Percentiles rank a stretch among this genome's conserved stretches.
Conservation (phyloP, 2,797 vertebrate genomes). For the Tangara arthus region DNA sequence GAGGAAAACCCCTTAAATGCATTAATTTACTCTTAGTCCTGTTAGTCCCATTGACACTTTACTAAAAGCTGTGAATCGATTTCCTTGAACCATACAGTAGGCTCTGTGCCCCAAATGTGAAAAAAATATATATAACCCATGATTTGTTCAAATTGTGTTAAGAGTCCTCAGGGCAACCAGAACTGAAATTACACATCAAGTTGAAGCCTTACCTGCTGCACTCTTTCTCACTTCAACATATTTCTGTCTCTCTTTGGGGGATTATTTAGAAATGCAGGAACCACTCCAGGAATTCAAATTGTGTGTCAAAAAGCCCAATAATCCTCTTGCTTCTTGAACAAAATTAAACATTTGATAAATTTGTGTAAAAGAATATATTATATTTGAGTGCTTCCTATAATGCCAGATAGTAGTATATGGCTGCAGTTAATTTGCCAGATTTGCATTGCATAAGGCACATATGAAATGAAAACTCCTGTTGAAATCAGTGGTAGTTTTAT, state of each 20-base stretch:
- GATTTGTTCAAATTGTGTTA: neutral
- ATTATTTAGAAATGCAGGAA: neutral
- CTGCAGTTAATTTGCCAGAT: neutral
- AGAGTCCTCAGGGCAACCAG: neutral
- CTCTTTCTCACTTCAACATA: neutral
- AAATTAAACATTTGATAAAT: neutral
- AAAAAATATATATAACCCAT: neutral
- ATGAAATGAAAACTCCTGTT: neutral
- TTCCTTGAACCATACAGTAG: neutral
- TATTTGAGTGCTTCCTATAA: neutral
- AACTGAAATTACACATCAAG: neutral
- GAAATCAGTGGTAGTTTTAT: neutral
- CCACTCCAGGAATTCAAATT: neutral
- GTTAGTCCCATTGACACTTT: neutral
- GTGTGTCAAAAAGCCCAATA: neutral
- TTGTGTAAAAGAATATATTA: neutral
- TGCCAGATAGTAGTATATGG: neutral
- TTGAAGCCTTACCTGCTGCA: neutral
- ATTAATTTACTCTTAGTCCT: neutral
- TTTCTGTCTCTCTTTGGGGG: neutral
- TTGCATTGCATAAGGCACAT: neutral
- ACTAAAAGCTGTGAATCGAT: neutral
- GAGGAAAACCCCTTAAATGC: neutral
- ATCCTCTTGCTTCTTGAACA: neutral
- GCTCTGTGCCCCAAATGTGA: neutral